A percentile compares a stretch with the other conserved stretches of the same genome.
Conservation (phyloP, 2,888 invertebrate genomes). For the Xestia c-nigrum region DNA sequence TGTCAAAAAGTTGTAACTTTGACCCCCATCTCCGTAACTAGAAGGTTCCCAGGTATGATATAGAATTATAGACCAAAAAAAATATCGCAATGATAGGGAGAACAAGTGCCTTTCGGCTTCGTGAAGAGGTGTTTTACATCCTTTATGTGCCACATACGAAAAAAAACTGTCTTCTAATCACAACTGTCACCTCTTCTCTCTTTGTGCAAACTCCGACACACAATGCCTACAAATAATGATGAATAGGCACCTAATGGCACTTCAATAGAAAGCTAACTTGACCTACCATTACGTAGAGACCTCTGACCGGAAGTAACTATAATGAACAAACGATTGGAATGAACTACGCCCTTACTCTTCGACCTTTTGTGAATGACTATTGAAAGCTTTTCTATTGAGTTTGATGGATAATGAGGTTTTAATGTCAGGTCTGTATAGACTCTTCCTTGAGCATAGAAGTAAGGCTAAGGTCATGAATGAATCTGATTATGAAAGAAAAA, state of each 20-base stretch:
- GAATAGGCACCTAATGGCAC: constrained; percentile 22
- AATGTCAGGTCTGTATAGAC: neutral
- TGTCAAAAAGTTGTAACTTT: too few species aligned
- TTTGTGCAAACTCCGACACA: neutral
- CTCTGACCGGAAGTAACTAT: constrained; percentile 52
- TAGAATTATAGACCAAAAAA: too few species aligned
- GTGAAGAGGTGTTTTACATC: too few species aligned
- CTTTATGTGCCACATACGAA: neutral
- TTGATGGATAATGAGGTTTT: neutral
- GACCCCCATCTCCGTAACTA: too few species aligned
- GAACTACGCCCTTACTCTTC: constrained; percentile 37
- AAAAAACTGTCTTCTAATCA: neutral
- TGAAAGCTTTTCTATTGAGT: constrained; percentile 7
- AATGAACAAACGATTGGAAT: constrained; percentile 17
- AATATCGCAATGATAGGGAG: too few species aligned
- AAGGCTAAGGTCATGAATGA: too few species aligned
- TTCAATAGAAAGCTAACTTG: constrained; percentile 47
- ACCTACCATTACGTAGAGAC: constrained; percentile 38
- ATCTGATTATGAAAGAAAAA: too few species aligned
- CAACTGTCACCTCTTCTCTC: neutral
- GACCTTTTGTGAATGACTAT: constrained; percentile 24
- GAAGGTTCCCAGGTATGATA: too few species aligned
- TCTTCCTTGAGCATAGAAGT: neutral
- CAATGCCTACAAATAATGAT: constrained; percentile 25
- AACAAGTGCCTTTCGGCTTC: too few species aligned